phyloP scores from a whole-genome alignment of 2,888 invertebrate species.

The Microdon myrmicae region DNA sequence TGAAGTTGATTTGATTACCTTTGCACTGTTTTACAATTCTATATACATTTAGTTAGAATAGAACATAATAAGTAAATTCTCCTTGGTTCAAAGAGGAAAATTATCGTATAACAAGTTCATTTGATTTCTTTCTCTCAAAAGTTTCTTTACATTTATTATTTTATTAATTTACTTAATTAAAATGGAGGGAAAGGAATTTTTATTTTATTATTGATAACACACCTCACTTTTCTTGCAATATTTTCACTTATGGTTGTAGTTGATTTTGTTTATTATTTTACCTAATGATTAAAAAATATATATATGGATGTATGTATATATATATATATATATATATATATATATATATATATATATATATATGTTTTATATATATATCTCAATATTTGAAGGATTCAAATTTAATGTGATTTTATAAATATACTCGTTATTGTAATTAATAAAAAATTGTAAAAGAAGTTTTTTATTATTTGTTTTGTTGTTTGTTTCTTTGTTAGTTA shows the following conservation, averaged over 20 bases:
- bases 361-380: slow-evolving; percentile 26
- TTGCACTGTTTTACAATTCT: slow-evolving; percentile 41
- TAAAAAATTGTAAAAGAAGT: slow-evolving; percentile 49
- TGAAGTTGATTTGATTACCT: no score
- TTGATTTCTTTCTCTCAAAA: not conserved
- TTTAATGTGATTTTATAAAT: slow-evolving; percentile 46
- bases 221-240: no score
- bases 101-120: no score
- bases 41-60: no score
- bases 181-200: no score
- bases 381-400: slow-evolving; percentile 38
- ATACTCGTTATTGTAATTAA: slow-evolving; percentile 43
- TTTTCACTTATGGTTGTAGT: slow-evolving; percentile 39
- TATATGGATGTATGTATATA: not conserved
- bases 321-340: slow-evolving; percentile 2
- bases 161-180: no score
- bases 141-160: not conserved
- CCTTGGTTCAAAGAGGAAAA: no score
- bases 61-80: no score
- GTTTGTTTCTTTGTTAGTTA: slow-evolving; percentile 21
- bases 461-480: slow-evolving; percentile 20
- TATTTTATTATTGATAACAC: no score
- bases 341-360: slow-evolving; percentile 18
- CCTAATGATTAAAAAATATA: not conserved
- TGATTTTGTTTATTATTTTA: slow-evolving; percentile 13